Evolutionary conservation across 2,113 vertebrate species (phyloP).

Genomic region (Xenopus laevis): DNA sequence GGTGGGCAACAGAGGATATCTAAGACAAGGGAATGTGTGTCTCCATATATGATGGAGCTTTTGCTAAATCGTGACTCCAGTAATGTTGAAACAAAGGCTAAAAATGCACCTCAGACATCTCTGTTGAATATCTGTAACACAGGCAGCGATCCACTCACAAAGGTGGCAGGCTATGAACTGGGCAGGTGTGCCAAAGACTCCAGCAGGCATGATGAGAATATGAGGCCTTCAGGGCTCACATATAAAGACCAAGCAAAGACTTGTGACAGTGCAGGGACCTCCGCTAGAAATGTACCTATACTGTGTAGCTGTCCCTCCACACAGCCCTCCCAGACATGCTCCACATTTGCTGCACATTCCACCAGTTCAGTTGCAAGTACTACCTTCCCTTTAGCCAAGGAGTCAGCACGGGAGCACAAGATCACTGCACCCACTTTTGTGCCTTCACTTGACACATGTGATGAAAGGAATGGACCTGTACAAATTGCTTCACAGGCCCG

Average conservation of each 20-base stretch:
- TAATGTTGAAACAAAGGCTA: constrained; percentile 65
- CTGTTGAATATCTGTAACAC: constrained; percentile 63
- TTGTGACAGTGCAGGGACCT: constrained; percentile 65
- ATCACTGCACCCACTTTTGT: constrained; percentile 91
- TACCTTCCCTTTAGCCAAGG: constrained; percentile 71
- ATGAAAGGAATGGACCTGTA: constrained; percentile 84
- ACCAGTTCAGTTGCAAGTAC: constrained; percentile 70
- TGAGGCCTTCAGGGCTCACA: constrained; percentile 57
- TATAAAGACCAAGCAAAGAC: constrained; percentile 68
- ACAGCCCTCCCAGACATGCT: constrained; percentile 54
- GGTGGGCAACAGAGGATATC: constrained; percentile 58
- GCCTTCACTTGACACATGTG: constrained; percentile 92
- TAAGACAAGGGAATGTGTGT: constrained; percentile 60
- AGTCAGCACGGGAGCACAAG: constrained; percentile 82
- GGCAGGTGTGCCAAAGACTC: constrained; percentile 70
- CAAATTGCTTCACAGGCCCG: constrained; percentile 90
- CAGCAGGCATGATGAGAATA: constrained; percentile 65
- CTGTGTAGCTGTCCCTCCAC: constrained; percentile 71
- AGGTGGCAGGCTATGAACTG: constrained; percentile 67
- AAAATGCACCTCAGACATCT: constrained; percentile 64
- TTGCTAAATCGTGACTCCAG: constrained; percentile 51
- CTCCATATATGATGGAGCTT: constrained; percentile 64
- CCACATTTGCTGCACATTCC: constrained; percentile 64
- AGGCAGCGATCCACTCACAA: constrained; percentile 54
- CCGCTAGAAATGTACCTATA: constrained; percentile 66